Base-by-base conservation (phyloP, 2,888 invertebrate species). In the Drosophila sordidapex region DNA sequence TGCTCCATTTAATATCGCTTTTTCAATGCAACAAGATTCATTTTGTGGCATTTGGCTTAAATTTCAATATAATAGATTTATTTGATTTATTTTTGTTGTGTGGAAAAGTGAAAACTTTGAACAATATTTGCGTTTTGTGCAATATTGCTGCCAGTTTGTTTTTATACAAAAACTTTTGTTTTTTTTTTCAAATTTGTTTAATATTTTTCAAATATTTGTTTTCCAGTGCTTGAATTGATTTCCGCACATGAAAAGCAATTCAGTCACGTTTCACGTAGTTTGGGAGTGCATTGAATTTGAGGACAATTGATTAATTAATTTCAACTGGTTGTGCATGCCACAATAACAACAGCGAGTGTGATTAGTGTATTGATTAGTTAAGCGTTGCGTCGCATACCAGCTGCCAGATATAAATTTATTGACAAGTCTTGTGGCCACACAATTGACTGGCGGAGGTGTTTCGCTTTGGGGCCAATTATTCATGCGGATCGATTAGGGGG, bases 401-500 rank as follows among this genome's bases (percentile, higher is more conserved):
- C 76, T 61, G 76, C 40, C 53, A 40, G 51, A 10, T 6, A 13
- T 10, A 46, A 79, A 83, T 79, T 74, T 76, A 76, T 76, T 73
- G 27, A 21, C 54, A 43, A 43, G 25, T 27, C 48, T 63, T 65
- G 46, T 52, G 64, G 60, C 27, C 27, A 27, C 25, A 27, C 33
- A 27, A 46, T n/a, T 6, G n/a, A 29, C 43, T 29, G n/a, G 54
- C 21, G 62, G 62, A 76, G 76, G 76, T 76, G 76, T 58, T 31
- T 43, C 35, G 27, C 31, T 21, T 62, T 25, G 52, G 29, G 38
- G 61, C 51, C 62, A 81, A 87, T 87, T 79, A 87, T 81, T 81
- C 72, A 82, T 65, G 79, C 77, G 67, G 85, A 72, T 85, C 86
- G 83, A 89, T 86, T 89, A 76, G 71, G 6, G 59, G 59, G 66